Base-by-base conservation (phyloP, 2,797 vertebrate genomes). In the Pteropus rufus region DNA sequence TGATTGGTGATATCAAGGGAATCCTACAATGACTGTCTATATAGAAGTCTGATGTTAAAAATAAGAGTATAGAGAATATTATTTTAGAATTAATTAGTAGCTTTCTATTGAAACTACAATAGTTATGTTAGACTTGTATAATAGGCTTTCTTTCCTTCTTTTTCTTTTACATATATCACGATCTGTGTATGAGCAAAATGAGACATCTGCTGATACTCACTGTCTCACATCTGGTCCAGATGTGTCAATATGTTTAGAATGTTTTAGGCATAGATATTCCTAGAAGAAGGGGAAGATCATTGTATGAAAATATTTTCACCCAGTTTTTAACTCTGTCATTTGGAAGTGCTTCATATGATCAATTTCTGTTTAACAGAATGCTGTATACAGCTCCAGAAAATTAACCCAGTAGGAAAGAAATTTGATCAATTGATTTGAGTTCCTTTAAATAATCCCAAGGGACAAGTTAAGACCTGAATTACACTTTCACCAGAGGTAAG, bases 341-440 rank as follows among this genome's bases (percentile, higher is more conserved):
- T 62, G 82, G 24, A 89, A 70, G 49, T 52, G 29, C 7, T 80
- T 62, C 39, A 24, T 12, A 69, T 26, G 86, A 80, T 56, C 0
- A 2, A 62, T 89, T 89, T 73, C n/a, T 83, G 46, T 26, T 76
- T 49, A 76, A 87, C 31, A 36, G 26, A 85, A 73, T 15, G 1
- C 12, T 80, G 16, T 70, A 89, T 92, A 64, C 10, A 81, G 19
- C 12, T 87, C 14, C 7, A 41, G 29, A 79, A 88, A 83, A 93
- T 34, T 91, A 92, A 77, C 29, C 36, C 80, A 95, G 2, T n/a
- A 2, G 29, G 65, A 64, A 85, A 3, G 4, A 23, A 73, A 65
- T 73, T 76, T 75, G 49, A 41, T 67, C 3, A 60, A 18, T 62
- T 56, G 34, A 56, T 94, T 64, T 83, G 1, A 72, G n/a, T 54